Conservation (phyloP, 2,888 invertebrate genomes). For the Drosophila subquinaria region DNA sequence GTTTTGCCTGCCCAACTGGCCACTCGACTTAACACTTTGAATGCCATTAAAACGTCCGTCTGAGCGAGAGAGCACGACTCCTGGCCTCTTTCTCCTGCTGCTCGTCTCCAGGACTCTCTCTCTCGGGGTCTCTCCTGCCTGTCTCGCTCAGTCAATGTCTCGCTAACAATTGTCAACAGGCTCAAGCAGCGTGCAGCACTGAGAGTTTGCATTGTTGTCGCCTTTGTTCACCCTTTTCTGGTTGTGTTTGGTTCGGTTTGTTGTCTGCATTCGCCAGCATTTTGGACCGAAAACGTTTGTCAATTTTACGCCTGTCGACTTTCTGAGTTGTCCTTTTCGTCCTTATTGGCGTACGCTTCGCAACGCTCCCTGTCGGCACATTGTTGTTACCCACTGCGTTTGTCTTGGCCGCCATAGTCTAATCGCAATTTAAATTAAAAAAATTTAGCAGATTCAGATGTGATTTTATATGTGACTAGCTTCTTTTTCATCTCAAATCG, state of each 20-base stretch:
- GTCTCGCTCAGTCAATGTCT: slow-evolving; percentile 78
- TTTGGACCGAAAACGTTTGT: slow-evolving; percentile 73
- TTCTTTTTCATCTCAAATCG: too few relatives aligned
- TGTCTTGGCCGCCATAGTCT: slow-evolving; percentile 11
- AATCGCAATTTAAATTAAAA: slow-evolving; percentile 1
- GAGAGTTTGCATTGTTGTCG: slow-evolving; percentile 59
- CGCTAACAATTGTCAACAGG: slow-evolving; percentile 82
- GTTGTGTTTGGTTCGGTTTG: background rate
- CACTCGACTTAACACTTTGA: slow-evolving; percentile 78
- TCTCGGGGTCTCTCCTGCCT: background rate
- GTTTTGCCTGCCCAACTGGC: slow-evolving; percentile 45
- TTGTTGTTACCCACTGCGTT: slow-evolving; percentile 28
- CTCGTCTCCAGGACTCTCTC: background rate
- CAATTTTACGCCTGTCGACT: slow-evolving; percentile 80
- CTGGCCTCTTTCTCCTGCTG: slow-evolving; percentile 12
- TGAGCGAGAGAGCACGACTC: slow-evolving; percentile 1
- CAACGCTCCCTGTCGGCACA: slow-evolving; percentile 17
- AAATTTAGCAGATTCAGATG: too few relatives aligned
- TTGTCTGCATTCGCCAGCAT: slow-evolving; percentile 58
- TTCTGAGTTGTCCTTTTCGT: slow-evolving; percentile 72
- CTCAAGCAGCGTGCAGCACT: slow-evolving; percentile 73
- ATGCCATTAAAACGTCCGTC: slow-evolving; percentile 75
- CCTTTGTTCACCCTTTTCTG: slow-evolving; percentile 43
- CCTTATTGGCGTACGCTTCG: slow-evolving; percentile 29
- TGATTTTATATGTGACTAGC: too few relatives aligned